Evolutionary conservation across 2,113 vertebrate species (phyloP), one percentile per base, ranked within the genome.

Genomic region (Oreochromis aureus): DNA sequence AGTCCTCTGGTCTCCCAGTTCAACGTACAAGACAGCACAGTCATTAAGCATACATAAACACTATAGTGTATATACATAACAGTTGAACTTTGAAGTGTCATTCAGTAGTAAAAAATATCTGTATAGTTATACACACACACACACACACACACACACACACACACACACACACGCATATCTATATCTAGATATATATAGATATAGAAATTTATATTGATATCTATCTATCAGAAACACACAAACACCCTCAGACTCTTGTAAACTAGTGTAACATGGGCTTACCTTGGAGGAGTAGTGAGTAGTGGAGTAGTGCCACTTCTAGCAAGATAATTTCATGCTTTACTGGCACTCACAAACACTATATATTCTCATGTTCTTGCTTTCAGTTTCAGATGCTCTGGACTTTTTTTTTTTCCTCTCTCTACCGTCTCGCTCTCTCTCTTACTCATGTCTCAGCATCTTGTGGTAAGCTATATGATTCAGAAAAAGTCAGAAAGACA

Each of bases 301-400:
- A 73, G 66, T 18, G 19, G 86, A 80, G 48, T 44, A 46, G 66
- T 18, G 22, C 12, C 46, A 85, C 41, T 80, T 12, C 59, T 44
- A 85, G 32, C 6, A 10, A 55, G 73, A 55, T 58, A 66, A 30
- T 7, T 78, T 86, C 53, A 89, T 88, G 51, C 55, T 89, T 11
- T 5, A 53, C 7, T 87, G 59, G 84, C 15, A 16, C 54, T 36
- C 36, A 22, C 24, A n/a, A 55, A 85, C 44, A 69, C 7, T 88
- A 89, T 95, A 93, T 94, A 91, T 86, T 51, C 18, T 44, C 18
- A 19, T 55, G 11, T 4, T 87, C 71, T 89, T 93, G 24, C 81
- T 95, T 95, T 95, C 88, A 5, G 81, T 96, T 95, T 94, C 92
- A 51, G 1, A 6, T 4, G 8, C 3, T 3, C 15, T 80, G 93